phyloP scores from a whole-genome alignment of 2,113 vertebrate species.

The Onychostoma macrolepis region DNA sequence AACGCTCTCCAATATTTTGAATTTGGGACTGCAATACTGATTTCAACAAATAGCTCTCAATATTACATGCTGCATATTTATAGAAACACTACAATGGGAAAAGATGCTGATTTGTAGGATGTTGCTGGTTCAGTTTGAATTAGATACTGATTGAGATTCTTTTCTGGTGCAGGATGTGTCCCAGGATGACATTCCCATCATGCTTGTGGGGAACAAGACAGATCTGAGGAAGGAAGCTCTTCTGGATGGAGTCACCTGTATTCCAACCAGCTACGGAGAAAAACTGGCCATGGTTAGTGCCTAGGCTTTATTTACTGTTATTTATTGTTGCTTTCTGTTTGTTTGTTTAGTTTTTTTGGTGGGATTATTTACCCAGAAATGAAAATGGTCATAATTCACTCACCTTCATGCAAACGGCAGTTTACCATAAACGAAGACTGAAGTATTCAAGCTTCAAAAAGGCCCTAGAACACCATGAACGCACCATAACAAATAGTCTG shows the following conservation, averaged over 20 bases:
- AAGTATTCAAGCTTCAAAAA: background rate
- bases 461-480: background rate
- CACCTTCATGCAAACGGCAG: background rate
- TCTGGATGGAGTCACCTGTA: slow-evolving; percentile 76
- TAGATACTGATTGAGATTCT: background rate
- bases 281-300: slow-evolving; percentile 92
- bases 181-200: slow-evolving; percentile 87
- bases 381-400: background rate
- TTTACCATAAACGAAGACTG: background rate
- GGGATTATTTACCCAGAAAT: background rate
- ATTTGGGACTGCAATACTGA: background rate
- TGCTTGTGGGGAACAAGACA: slow-evolving; percentile 95
- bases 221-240: slow-evolving; percentile 81
- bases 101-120: background rate
- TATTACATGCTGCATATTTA: no score
- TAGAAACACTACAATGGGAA: background rate
- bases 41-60: background rate
- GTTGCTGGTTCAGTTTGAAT: background rate
- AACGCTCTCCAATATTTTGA: no score
- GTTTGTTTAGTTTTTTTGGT: background rate
- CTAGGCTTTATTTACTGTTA: background rate
- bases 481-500: background rate
- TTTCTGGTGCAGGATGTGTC: slow-evolving; percentile 81
- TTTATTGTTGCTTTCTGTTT: background rate
- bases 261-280: slow-evolving; percentile 86